These are phyloP conservation scores for Ophiothrix spiculata DNA, from an alignment of 35 echinoderm and acorn worm genomes.

Conservation along the genomic window DNA sequence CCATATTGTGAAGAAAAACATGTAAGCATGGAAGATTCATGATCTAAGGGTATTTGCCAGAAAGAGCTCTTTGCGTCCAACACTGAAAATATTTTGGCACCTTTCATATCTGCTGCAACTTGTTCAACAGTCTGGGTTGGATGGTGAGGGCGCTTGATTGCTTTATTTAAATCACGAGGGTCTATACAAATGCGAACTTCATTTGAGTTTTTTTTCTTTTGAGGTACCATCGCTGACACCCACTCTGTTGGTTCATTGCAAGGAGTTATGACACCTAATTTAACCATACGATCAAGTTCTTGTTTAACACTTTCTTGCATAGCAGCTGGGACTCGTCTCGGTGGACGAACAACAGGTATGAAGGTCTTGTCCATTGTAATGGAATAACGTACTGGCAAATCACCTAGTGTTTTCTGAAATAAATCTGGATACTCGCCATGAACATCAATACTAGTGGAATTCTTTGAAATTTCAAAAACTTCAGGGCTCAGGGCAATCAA, in stretches of 20 bases:
- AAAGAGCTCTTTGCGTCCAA: slow-evolving; percentile 37
- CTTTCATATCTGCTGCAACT: slow-evolving; percentile 4
- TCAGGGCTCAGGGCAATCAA: not conserved
- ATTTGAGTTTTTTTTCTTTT: slow-evolving; percentile 19
- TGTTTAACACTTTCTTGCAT: slow-evolving; percentile 39
- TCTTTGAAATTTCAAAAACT: not conserved
- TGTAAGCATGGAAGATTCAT: not conserved
- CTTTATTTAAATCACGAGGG: slow-evolving; percentile 40
- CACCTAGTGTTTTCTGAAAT: not conserved
- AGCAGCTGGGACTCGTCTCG: slow-evolving; percentile 21
- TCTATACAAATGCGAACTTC: slow-evolving; percentile 48
- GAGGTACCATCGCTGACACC: slow-evolving; percentile 21
- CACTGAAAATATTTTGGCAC: slow-evolving; percentile 18
- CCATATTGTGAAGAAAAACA: slow-evolving; percentile 10
- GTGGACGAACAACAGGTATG: slow-evolving; percentile 32
- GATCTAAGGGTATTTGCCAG: slow-evolving; percentile 25
- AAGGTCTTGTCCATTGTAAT: not conserved
- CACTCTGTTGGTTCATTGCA: slow-evolving; percentile 32
- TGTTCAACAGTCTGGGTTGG: not conserved
- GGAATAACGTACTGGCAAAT: not conserved
- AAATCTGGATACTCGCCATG: not conserved
- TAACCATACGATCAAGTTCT: slow-evolving; percentile 33
- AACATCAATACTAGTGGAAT: not conserved
- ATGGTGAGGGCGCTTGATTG: slow-evolving; percentile 31
- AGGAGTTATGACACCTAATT: slow-evolving; percentile 21